phyloP scores from a whole-genome alignment of 1,140 invertebrate genomes.

The Caenorhabditis remanei region DNA sequence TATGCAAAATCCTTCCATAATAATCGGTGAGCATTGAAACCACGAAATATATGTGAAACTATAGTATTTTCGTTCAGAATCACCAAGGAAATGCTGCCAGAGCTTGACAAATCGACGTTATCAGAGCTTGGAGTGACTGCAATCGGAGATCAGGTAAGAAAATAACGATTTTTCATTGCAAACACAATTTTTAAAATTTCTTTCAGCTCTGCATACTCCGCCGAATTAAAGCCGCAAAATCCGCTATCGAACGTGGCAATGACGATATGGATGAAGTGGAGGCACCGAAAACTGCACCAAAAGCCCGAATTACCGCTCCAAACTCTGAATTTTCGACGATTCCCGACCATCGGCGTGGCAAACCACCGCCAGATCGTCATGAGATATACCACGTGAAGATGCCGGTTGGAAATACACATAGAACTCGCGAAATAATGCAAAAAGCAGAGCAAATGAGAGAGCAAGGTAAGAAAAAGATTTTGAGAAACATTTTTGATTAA shows the following conservation, averaged over 20 bases:
- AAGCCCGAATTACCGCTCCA: slow-evolving; percentile 20
- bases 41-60: not conserved
- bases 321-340: not conserved
- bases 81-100: slow-evolving; percentile 50
- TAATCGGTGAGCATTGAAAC: slow-evolving; percentile 34
- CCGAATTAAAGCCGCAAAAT: slow-evolving; percentile 43
- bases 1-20: slow-evolving; percentile 45
- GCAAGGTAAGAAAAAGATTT: not conserved
- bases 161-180: not conserved
- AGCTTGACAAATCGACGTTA: slow-evolving; percentile 54
- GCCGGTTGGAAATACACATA: slow-evolving; percentile 52
- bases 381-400: slow-evolving; percentile 65
- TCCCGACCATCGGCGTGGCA: slow-evolving; percentile 50
- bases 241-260: slow-evolving; percentile 6
- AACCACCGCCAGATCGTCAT: slow-evolving; percentile 61
- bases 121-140: slow-evolving; percentile 56
- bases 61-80: not conserved
- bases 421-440: slow-evolving; percentile 47
- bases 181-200: not conserved
- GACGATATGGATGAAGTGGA: slow-evolving; percentile 9
- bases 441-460: not conserved
- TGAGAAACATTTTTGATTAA: not conserved
- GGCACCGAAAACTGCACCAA: not conserved
- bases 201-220: slow-evolving; percentile 47
- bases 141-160: slow-evolving; percentile 60